Conservation (phyloP, 2,888 invertebrate species). For the Heteromurus nitidus region DNA sequence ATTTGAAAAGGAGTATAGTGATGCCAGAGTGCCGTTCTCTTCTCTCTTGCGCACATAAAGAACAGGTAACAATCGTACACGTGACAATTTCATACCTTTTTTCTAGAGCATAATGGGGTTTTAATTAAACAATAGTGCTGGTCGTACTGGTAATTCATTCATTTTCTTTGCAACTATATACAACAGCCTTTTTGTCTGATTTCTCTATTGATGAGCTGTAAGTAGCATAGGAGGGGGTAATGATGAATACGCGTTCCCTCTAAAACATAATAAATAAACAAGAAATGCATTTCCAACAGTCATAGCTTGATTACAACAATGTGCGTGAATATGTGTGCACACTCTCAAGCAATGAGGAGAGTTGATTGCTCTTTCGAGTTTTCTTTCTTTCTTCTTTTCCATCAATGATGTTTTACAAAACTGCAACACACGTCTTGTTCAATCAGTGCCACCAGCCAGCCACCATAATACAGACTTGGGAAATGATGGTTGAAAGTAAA, state of each 20-base stretch:
- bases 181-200: conserved; percentile 32
- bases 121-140: conserved; percentile 62
- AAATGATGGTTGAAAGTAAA: no score
- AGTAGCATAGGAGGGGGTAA: conserved; percentile 38
- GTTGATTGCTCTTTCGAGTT: no score
- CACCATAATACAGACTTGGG: no score
- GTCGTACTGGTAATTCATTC: conserved; percentile 57
- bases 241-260: conserved; percentile 41
- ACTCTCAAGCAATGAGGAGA: no score
- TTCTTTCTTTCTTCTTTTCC: no score
- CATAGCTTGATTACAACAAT: no score
- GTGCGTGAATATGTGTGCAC: no score
- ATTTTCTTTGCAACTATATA: conserved; percentile 20
- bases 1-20: background rate
- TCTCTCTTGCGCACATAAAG: conserved; percentile 9
- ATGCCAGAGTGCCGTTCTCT: background rate
- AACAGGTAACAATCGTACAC: conserved; percentile 44
- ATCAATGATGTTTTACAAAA: no score
- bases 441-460: no score
- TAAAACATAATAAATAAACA: conserved; percentile 36
- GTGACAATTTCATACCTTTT: conserved; percentile 58
- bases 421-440: no score
- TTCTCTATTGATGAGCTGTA: conserved; percentile 43
- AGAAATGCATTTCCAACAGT: conserved; percentile 11
- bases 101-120: conserved; percentile 56